Percentiles rank a stretch among this genome's conserved stretches.
Evolutionary conservation across 2,113 vertebrate species (phyloP).

Genomic region (Pyrgilauda ruficollis): DNA sequence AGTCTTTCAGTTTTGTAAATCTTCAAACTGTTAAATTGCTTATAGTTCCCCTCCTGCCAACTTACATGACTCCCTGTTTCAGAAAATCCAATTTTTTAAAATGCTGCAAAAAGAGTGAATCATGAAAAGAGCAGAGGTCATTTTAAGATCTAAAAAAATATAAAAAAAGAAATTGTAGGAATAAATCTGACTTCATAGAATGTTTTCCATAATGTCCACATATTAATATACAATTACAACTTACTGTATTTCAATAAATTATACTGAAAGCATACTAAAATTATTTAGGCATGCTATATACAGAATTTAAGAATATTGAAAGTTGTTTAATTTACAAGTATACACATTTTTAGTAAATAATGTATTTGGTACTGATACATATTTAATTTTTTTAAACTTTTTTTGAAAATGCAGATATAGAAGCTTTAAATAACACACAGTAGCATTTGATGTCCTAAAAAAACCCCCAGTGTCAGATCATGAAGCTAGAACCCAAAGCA

Average conservation of each 20-base stretch:
- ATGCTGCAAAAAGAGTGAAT: neutral
- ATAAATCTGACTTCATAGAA: neutral
- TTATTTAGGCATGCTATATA: neutral
- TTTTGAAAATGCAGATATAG: neutral
- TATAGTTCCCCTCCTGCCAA: neutral
- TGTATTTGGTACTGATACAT: neutral
- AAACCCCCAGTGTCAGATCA: neutral
- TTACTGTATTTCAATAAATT: neutral
- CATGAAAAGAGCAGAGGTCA: neutral
- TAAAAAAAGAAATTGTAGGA: neutral
- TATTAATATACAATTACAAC: neutral
- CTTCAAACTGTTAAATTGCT: neutral
- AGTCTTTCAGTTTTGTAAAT: neutral
- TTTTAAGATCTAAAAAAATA: neutral
- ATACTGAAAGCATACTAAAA: neutral
- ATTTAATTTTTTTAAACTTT: neutral
- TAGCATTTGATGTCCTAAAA: neutral
- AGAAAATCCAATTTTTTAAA: neutral
- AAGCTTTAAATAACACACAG: neutral
- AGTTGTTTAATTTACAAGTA: neutral
- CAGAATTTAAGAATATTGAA: neutral
- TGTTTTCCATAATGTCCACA: neutral
- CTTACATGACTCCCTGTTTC: neutral
- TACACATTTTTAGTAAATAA: neutral
- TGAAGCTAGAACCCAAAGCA: neutral